Evolutionary conservation across 2,888 invertebrate species (phyloP).

Genomic region (Drosophila anceps): DNA sequence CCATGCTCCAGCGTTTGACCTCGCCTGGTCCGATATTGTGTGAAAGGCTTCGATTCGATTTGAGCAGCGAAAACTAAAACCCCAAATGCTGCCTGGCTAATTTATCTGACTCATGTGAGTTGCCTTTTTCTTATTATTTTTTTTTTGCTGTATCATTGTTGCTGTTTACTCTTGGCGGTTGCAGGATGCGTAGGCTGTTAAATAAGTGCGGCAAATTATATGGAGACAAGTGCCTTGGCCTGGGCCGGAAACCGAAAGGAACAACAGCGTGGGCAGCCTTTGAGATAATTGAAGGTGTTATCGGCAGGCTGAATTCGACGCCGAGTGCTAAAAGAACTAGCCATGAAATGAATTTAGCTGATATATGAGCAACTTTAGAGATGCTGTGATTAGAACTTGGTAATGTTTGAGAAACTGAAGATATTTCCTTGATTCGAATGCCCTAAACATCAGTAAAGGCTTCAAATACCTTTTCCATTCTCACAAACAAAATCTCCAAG

Average conservation of each 20-base stretch:
- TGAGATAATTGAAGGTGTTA: constrained; percentile 50
- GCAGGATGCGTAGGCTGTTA: constrained; percentile 68
- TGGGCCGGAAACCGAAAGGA: constrained; percentile 47
- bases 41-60: constrained; percentile 55
- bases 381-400: not conserved
- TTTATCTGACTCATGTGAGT: constrained; percentile 66
- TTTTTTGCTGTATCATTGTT: constrained; percentile 18
- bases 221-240: constrained; percentile 67
- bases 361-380: no score
- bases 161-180: constrained; percentile 17
- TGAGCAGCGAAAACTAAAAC: constrained; percentile 17
- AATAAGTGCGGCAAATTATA: constrained; percentile 79
- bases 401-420: no score
- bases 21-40: constrained; percentile 56
- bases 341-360: constrained; percentile 21
- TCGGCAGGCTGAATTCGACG: constrained; percentile 10
- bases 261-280: constrained; percentile 45
- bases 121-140: not conserved
- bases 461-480: no score
- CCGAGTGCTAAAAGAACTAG: constrained; percentile 8
- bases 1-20: constrained; percentile 72
- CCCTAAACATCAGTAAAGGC: no score
- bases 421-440: no score
- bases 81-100: constrained; percentile 48
- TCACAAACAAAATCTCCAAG: not conserved